Evolutionary conservation across 2,113 vertebrate genomes (phyloP).

Genomic region (Tylochromis polylepis): DNA sequence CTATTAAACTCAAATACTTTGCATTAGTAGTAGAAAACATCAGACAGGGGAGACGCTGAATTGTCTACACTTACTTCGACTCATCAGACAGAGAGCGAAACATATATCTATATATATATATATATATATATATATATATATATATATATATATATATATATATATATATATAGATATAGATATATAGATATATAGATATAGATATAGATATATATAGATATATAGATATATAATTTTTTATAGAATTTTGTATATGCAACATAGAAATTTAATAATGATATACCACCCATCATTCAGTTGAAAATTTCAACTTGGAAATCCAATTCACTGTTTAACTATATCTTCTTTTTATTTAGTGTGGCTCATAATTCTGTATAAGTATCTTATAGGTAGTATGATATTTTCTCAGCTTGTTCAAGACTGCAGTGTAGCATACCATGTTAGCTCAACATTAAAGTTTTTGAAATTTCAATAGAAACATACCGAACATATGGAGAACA

Average conservation of each 20-base stretch:
- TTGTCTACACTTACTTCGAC: neutral
- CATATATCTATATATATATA: no score
- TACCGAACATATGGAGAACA: neutral
- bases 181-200: no score
- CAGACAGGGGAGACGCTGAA: no score
- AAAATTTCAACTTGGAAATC: neutral
- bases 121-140: no score
- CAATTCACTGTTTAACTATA: slow-evolving; percentile 19
- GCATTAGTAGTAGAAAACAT: no score
- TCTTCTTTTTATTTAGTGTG: slow-evolving; percentile 35
- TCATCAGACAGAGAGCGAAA: neutral
- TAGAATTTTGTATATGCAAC: neutral
- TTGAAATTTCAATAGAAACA: no score
- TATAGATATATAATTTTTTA: no score
- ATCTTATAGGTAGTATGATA: slow-evolving; percentile 40
- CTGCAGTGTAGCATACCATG: neutral
- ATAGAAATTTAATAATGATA: slow-evolving; percentile 8
- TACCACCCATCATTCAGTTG: slow-evolving; percentile 17
- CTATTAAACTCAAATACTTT: no score
- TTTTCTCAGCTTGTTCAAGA: slow-evolving; percentile 39
- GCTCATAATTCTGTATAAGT: slow-evolving; percentile 37
- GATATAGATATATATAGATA: no score
- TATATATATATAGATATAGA: no score
- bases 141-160: no score
- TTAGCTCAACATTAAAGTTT: slow-evolving; percentile 41